Percentiles rank a stretch among this genome's conserved stretches.
Evolutionary conservation across 2,113 vertebrate genomes (phyloP).

Genomic region (Todiramphus chloris): DNA sequence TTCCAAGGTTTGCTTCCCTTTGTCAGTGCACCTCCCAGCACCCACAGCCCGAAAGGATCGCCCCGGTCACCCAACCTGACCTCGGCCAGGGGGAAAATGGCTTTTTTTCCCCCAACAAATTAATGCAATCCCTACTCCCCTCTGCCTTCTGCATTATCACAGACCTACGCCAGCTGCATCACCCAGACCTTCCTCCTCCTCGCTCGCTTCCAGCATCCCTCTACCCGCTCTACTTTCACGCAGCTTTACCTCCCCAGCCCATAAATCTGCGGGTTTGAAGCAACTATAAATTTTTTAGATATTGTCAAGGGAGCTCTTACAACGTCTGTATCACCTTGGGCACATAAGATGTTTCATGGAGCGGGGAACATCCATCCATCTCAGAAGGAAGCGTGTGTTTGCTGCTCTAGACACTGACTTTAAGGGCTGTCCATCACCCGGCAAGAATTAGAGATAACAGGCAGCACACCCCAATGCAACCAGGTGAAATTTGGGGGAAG

Average conservation of each 20-base stretch:
- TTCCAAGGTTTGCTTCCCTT: neutral
- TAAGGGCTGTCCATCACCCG: neutral
- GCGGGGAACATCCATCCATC: neutral
- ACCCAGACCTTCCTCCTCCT: neutral
- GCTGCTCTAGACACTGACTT: neutral
- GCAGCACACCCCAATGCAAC: fast-evolving
- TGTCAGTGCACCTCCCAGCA: fast-evolving
- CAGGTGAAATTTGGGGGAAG: neutral
- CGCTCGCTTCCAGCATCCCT: neutral
- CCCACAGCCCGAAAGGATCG: neutral
- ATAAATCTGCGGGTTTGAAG: neutral
- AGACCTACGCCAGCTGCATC: neutral
- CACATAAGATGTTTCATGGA: neutral
- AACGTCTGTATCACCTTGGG: constrained; percentile 10
- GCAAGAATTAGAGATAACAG: neutral
- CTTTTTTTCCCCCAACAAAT: neutral
- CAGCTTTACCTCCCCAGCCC: neutral
- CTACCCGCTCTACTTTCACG: fast-evolving
- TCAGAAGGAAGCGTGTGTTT: neutral
- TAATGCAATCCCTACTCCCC: too few species aligned
- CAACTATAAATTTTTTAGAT: neutral
- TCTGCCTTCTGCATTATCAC: neutral
- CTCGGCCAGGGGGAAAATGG: neutral
- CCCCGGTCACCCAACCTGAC: neutral
- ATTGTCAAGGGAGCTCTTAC: constrained; percentile 25